Evolutionary conservation across 2,797 vertebrate species (phyloP).

Genomic region (Sebastes dallii): DNA sequence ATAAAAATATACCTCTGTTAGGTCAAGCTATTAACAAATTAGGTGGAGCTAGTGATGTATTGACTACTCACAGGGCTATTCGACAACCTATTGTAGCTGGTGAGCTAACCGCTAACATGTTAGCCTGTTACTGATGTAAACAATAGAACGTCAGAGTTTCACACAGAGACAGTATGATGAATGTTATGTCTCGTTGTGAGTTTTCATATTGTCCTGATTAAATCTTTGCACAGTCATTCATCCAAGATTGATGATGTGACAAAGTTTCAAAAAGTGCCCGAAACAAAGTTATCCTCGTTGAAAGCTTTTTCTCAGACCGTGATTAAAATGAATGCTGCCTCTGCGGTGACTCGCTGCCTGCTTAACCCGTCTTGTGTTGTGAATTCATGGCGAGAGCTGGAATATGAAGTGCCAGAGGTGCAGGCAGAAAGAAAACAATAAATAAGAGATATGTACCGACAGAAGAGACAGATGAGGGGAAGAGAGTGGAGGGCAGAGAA

Average conservation of each 20-base stretch:
- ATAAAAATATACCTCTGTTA: background rate
- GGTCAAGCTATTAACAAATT: background rate
- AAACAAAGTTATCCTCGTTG: constrained; percentile 28
- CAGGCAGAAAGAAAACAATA: constrained; percentile 27
- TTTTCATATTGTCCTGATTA: constrained; percentile 22
- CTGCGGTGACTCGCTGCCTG: constrained; percentile 1
- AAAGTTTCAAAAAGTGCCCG: constrained; percentile 26
- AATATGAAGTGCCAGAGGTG: constrained; percentile 54
- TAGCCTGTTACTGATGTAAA: background rate
- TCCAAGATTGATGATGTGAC: constrained; percentile 25
- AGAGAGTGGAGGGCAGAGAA: constrained; percentile 26
- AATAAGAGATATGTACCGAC: constrained; percentile 47
- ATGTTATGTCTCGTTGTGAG: background rate
- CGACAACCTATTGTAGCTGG: background rate
- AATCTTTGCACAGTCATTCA: constrained; percentile 16
- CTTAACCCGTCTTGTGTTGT: constrained; percentile 33
- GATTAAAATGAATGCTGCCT: constrained; percentile 44
- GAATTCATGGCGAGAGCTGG: constrained; percentile 36
- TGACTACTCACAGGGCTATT: background rate
- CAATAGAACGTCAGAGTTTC: background rate
- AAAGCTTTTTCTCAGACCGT: constrained; percentile 38
- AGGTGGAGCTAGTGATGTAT: background rate
- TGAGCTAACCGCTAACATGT: background rate
- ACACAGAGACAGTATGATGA: background rate
- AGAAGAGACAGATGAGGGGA: constrained; percentile 28